Base-by-base conservation (phyloP, 2,797 vertebrate species). In the Heterohyrax brucei region DNA sequence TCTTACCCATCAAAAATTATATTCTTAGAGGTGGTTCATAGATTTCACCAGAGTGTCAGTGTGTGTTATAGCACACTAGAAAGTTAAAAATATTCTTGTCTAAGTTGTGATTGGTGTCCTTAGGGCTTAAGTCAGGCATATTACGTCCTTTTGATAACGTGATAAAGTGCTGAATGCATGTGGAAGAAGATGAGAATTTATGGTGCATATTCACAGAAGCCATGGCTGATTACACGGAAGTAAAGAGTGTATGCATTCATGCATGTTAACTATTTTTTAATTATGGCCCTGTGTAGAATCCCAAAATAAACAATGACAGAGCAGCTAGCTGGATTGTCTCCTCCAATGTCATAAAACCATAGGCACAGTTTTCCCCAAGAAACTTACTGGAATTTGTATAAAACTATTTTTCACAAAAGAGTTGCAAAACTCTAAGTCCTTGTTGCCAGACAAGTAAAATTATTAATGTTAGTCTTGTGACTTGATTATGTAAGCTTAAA, bases 1-100 rank as follows among this genome's bases (percentile, higher is more conserved):
- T 46, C 61, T 64, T 95, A 72, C 30, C 5, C 28, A 85, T 44
- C 91, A 64, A 78, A 94, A 81, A 72, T 2, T 39, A 22, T 87
- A 76, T 61, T 79, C 26, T 68, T 30, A 50, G 33, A 68, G 46
- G 50, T 39, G 3, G 26, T 44, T 10, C n/a, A 66, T 12, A 76
- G 39, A 26, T 50, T 84, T 91, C 33, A 81, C 59, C 22, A 89
- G 80, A 75, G 12, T 86, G 39, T 10, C 56, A 26, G 26, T 46
- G 50, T 28, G 28, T 21, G 10, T 0, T 5, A 72, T 48, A 12
- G n/a, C 39, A 94, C 19, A 87, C 28, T 56, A 78, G 76, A 83
- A 48, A 8, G 10, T 78, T 77, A 26, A 46, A 68, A 66, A 56
- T 7, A 66, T 1, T 10, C 53, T 21, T 44, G 30, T 39, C 33